Evolutionary conservation across 2,113 vertebrate species (phyloP).

Genomic region (Pantherophis guttatus): DNA sequence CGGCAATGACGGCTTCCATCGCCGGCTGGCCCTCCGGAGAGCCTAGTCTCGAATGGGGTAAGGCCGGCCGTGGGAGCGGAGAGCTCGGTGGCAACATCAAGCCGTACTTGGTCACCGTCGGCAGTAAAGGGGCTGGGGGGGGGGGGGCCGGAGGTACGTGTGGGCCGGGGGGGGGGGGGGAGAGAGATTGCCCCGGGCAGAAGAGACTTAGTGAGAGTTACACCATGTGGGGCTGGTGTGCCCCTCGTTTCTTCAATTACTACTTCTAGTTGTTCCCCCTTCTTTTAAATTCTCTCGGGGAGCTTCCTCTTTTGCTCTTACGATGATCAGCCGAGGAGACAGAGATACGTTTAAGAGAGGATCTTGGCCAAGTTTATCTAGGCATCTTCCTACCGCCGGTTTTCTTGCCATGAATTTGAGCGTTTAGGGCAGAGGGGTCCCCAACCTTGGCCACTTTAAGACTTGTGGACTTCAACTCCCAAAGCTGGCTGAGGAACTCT

Average conservation of each 20-base stretch:
- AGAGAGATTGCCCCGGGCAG: background rate
- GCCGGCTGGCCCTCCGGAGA: constrained; percentile 26
- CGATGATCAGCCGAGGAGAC: background rate
- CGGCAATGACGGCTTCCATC: constrained; percentile 25
- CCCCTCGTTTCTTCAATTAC: background rate
- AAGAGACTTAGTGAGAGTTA: background rate
- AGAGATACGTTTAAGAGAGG: background rate
- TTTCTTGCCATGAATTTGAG: background rate
- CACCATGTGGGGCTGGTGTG: background rate
- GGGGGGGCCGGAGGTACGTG: too few relatives aligned
- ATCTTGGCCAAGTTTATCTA: background rate
- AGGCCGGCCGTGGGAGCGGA: background rate
- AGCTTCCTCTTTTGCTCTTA: background rate
- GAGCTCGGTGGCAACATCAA: too few relatives aligned
- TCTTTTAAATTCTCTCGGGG: background rate
- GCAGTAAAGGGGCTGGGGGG: too few relatives aligned
- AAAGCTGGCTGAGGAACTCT: too few relatives aligned
- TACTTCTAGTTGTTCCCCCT: background rate
- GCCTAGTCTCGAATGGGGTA: constrained; percentile 52
- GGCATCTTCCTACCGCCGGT: background rate
- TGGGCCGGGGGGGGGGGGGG: background rate
- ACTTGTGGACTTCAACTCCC: too few relatives aligned
- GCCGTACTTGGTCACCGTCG: background rate
- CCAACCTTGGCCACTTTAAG: too few relatives aligned
- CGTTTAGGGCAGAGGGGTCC: too few relatives aligned